Percentiles rank a stretch among this genome's conserved stretches.
Evolutionary conservation across 2,797 vertebrate genomes (phyloP).

Genomic region (Periparus ater): DNA sequence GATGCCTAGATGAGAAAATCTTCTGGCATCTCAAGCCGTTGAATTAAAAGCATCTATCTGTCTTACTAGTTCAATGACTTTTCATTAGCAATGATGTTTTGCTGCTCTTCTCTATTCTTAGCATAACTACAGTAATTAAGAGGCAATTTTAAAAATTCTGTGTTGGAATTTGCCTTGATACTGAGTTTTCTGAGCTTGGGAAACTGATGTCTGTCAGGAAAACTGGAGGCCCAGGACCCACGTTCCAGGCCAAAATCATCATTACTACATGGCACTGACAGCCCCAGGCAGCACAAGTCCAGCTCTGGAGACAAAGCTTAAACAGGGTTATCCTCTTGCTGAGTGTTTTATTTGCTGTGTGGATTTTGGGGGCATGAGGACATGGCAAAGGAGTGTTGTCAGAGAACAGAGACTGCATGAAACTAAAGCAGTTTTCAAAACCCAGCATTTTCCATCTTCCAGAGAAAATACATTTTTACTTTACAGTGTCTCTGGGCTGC

Average conservation of each 20-base stretch:
- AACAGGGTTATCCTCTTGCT: neutral
- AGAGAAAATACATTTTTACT: neutral
- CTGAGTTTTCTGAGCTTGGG: neutral
- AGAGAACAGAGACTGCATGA: neutral
- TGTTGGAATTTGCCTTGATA: neutral
- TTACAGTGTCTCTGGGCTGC: neutral
- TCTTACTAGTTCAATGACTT: conserved; percentile 49
- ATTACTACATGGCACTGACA: rapidly evolving
- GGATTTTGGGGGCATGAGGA: neutral
- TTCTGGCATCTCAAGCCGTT: conserved; percentile 2
- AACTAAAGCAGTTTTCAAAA: neutral
- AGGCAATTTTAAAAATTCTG: conserved; percentile 9
- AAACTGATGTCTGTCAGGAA: neutral
- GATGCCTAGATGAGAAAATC: conserved; percentile 16
- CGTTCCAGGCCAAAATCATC: neutral
- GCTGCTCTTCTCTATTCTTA: conserved; percentile 35
- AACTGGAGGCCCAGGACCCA: neutral
- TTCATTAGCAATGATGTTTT: conserved; percentile 61
- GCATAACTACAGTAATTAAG: conserved; percentile 52
- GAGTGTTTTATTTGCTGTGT: neutral
- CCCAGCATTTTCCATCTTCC: neutral
- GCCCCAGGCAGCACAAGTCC: neutral
- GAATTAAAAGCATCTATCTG: conserved; percentile 45
- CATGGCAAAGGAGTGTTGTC: neutral
- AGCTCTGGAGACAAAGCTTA: neutral